Evolutionary conservation across 1,140 invertebrate genomes (phyloP), one percentile per base, ranked within the genome.

Genomic region (Thaumetopoea pityocampa): DNA sequence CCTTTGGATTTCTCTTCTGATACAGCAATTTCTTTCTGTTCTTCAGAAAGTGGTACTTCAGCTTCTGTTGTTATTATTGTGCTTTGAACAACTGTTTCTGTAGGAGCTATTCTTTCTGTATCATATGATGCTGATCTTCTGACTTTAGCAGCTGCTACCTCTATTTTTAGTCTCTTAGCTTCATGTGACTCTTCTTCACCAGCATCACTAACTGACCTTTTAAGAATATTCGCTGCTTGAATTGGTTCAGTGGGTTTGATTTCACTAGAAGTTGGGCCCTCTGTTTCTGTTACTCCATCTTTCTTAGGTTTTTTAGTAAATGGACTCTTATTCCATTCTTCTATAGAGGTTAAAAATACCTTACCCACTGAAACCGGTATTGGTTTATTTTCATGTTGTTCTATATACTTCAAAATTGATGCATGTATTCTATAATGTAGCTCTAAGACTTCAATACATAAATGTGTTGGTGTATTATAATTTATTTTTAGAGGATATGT

Each of bases 381-480:
- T 2, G 67, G 67, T 62, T 86, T 86, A 51, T 81, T 85, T 53
- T 86, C 85, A 42, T 92, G 88, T 45, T 91, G 89, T 61, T 96
- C 91, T 17, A 97, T 80, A 70, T 92, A 93, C 74, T 97, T 98
- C 2, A 98, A 80, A 61, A 95, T 93, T 23, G 92, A 92, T 0
- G 93, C 92, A 73, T 98, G 94, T 23, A 95, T 91, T 54, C 93
- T 85, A 69, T 94, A 94, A 67, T 93, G 91, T 4, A 93, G 89
- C 82, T 98, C 96, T 9, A 98, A 78, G 0, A 95, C 92, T 86
- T 98, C 96, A n/a, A 98, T 90, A 2, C 95, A 90, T 15, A 95
- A 85, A 72, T 93, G 89, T 43, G 93, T 91, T 0, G 96, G 93
- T 73, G 88, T 91, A 57, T 92, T 93, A 64, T 96, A 97, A 37